phyloP scores from a whole-genome alignment of 2,888 invertebrate species.

The Actias luna region DNA sequence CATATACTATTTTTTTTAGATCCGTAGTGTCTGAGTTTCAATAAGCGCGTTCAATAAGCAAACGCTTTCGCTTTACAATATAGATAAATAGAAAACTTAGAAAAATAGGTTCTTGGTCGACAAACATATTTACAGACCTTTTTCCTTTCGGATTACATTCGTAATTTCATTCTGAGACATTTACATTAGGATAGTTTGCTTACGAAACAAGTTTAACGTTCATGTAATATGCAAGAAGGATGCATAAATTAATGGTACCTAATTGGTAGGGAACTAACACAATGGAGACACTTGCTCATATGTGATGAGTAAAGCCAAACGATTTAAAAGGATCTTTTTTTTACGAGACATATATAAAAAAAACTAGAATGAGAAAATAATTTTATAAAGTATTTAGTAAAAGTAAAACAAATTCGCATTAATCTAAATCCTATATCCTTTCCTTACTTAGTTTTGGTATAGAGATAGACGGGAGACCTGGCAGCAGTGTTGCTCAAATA shows the following conservation, averaged over 20 bases:
- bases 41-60: too few species aligned
- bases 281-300: slow-evolving; percentile 12
- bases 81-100: neutral
- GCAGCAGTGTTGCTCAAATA: too few species aligned
- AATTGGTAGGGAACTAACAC: slow-evolving; percentile 18
- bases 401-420: too few species aligned
- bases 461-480: too few species aligned
- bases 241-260: slow-evolving; percentile 21
- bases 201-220: slow-evolving; percentile 18
- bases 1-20: too few species aligned
- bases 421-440: too few species aligned
- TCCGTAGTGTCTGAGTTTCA: too few species aligned
- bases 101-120: neutral
- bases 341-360: too few species aligned
- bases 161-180: slow-evolving; percentile 13
- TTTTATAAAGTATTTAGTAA: too few species aligned
- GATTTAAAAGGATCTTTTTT: neutral
- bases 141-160: neutral
- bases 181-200: slow-evolving; percentile 15
- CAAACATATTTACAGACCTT: neutral
- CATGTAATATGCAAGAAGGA: slow-evolving; percentile 28
- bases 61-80: too few species aligned
- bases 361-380: too few species aligned
- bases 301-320: neutral
- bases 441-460: too few species aligned